Evolutionary conservation across 2,888 invertebrate species (phyloP).

Genomic region (Ellobium chinense): DNA sequence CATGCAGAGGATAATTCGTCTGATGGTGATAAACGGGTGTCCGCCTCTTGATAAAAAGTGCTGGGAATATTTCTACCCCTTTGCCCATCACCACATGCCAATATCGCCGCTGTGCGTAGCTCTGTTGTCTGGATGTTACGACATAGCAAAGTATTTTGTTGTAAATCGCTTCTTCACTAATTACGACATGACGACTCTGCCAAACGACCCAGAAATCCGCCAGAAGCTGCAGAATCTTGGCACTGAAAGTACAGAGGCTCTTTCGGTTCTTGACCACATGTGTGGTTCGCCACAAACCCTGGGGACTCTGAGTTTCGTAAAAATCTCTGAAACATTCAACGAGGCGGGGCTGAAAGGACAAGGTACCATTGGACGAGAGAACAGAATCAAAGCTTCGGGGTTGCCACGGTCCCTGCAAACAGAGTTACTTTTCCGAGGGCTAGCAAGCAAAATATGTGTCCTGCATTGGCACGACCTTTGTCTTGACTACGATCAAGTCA

Average conservation of each 20-base stretch:
- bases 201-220: conserved; percentile 14
- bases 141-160: conserved; percentile 20
- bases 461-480: conserved; percentile 7
- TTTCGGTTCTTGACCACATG: background rate
- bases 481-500: background rate
- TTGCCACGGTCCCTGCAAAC: background rate
- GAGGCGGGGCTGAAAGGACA: background rate
- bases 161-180: conserved; percentile 13
- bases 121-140: conserved; percentile 7
- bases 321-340: background rate
- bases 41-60: conserved; percentile 20
- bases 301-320: conserved; percentile 2
- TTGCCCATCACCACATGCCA: background rate
- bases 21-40: conserved; percentile 17
- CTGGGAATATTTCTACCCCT: conserved; percentile 5
- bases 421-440: background rate
- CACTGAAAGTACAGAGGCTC: background rate
- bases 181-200: conserved; percentile 1
- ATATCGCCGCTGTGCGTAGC: conserved; percentile 30
- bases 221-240: background rate
- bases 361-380: background rate
- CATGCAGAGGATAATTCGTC: conserved; percentile 19
- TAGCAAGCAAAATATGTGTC: background rate
- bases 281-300: background rate
- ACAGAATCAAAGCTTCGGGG: background rate